A percentile compares a stretch with the other conserved stretches of the same genome.
phyloP scores from a whole-genome alignment of 2,113 vertebrate genomes.

The Tichodroma muraria region DNA sequence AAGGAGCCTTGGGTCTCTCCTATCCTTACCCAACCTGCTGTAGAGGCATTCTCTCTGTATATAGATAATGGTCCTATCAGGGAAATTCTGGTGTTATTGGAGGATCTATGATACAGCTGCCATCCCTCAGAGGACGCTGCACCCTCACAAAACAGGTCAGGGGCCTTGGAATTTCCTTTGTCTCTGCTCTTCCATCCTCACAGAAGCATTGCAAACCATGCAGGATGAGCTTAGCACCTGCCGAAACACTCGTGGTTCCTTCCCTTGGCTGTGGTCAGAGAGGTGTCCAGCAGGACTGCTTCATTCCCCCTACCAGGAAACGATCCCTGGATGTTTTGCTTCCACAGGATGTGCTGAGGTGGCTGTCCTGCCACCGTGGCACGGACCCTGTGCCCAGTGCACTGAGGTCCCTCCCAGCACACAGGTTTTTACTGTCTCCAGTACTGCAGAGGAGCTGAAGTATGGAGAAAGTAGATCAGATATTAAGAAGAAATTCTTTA shows the following conservation, averaged over 20 bases:
- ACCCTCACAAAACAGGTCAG: background rate
- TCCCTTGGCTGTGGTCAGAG: background rate
- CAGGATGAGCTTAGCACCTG: background rate
- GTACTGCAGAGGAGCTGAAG: background rate
- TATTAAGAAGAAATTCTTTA: background rate
- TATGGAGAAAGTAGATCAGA: background rate
- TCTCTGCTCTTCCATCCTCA: background rate
- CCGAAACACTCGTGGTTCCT: background rate
- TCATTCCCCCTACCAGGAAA: background rate
- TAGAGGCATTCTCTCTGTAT: background rate
- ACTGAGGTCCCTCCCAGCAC: background rate
- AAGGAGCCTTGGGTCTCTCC: background rate
- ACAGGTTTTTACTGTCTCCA: background rate
- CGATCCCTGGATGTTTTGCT: background rate
- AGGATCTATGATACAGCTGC: background rate
- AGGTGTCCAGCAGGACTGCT: background rate
- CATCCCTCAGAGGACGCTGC: background rate
- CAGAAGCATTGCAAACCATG: fast-evolving
- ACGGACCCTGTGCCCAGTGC: background rate
- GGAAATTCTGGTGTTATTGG: fast-evolving
- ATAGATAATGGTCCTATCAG: background rate
- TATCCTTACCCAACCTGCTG: background rate
- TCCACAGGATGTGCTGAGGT: background rate
- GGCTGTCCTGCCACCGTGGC: background rate
- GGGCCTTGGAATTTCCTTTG: background rate